A percentile compares a stretch with the other conserved stretches of the same genome.
phyloP scores from a whole-genome alignment of 2,113 vertebrate species.

The Papio anubis region DNA sequence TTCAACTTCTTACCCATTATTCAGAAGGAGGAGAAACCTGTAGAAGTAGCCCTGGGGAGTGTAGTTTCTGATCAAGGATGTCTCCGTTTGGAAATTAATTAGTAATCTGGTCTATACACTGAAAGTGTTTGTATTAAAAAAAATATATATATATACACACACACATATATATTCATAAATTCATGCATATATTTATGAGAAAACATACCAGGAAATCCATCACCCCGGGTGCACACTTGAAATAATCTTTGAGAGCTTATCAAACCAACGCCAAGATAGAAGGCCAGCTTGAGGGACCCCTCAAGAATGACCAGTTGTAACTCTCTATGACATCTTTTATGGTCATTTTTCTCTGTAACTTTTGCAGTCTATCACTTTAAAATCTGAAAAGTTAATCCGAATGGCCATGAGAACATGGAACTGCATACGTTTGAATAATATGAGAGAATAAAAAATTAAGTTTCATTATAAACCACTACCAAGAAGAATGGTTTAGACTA shows the following conservation, averaged over 20 bases:
- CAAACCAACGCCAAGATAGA: background rate
- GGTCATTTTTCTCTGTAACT: background rate
- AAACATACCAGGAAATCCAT: background rate
- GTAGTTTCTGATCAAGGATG: background rate
- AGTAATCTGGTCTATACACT: background rate
- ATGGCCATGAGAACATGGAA: background rate
- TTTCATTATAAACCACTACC: background rate
- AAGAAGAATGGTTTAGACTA: background rate
- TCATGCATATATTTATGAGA: background rate
- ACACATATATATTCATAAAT: background rate
- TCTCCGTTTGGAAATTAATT: background rate
- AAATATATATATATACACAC: no score
- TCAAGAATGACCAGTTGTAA: background rate
- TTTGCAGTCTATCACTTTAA: background rate
- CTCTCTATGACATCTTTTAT: background rate
- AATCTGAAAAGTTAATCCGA: background rate
- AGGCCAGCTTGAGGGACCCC: background rate
- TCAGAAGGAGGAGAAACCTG: background rate
- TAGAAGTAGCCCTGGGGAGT: background rate
- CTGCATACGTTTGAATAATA: background rate
- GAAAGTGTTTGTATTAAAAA: background rate
- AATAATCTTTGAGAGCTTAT: background rate
- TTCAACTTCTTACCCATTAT: background rate
- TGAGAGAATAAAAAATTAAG: background rate
- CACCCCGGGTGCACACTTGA: background rate